Evolutionary conservation across 2,113 vertebrate species (phyloP), one percentile per base, ranked within the genome.

Genomic region (Vicugna pacos): DNA sequence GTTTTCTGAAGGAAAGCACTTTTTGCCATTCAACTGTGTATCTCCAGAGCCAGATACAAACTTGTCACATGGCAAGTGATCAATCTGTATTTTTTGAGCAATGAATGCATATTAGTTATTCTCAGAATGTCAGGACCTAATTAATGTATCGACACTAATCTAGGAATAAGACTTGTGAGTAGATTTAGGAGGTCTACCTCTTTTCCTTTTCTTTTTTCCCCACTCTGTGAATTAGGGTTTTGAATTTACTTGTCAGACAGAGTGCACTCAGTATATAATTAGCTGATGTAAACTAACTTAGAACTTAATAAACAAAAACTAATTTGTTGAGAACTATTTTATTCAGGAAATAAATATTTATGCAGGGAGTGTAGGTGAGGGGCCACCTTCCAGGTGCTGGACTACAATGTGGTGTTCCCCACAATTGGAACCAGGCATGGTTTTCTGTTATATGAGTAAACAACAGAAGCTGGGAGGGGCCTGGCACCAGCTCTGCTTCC

Each of bases 171-270:
- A 0, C 16, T 94, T 86, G 54, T 84, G 50, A 72, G 38, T 73
- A 67, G 16, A 28, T 67, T 87, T 82, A 65, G 38, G 73, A 58
- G 50, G 35, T 69, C 86, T 64, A 32, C 65, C 42, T 85, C 20
- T 89, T 82, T 64, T 6, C 16, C 2, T 93, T 24, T 87, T 48
- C 42, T 19, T 79, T 72, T 80, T 22, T 20, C 12, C 15, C 42
- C 20, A 26, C 24, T 76, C 35, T 90, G 38, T 85, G 58, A 96
- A 65, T 96, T 54, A 30, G 85, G 82, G 42, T 87, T 91, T 93
- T 94, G 35, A 92, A 35, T 96, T 80, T 48, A 62, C 26, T 69
- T 69, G 11, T 88, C 48, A 26, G 19, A 38, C 22, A 56, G 28
- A 42, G 93, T 54, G 28, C 8, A 58, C 17, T 70, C 26, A 16